Evolutionary conservation across 1,140 invertebrate species (phyloP).

Genomic region (Drosophila azteca): DNA sequence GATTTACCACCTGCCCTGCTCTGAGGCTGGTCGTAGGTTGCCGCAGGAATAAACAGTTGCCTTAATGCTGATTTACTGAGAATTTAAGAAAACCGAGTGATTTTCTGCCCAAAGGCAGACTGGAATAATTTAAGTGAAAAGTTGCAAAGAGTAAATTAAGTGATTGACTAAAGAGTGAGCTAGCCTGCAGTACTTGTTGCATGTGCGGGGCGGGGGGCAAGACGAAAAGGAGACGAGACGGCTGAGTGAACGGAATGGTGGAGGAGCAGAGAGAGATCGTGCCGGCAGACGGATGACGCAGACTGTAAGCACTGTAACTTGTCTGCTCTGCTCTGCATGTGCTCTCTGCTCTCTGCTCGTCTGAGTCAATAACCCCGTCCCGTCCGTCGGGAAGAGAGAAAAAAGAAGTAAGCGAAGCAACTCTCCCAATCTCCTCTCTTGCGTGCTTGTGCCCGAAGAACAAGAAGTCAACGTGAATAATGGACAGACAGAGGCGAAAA

Average conservation of each 20-base stretch:
- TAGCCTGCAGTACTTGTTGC: constrained; percentile 5
- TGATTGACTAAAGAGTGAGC: too few relatives aligned
- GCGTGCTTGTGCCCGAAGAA: not conserved
- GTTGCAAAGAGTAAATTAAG: not conserved
- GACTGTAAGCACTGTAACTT: constrained; percentile 23
- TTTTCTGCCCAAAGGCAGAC: not conserved
- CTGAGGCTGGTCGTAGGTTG: too few relatives aligned
- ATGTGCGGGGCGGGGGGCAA: too few relatives aligned
- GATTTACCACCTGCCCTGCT: too few relatives aligned
- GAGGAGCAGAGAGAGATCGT: not conserved
- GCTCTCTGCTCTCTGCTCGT: constrained; percentile 5
- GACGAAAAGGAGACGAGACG: not conserved
- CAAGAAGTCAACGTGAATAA: constrained; percentile 57
- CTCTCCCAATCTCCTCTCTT: too few relatives aligned
- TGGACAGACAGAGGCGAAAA: constrained; percentile 46
- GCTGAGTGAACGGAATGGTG: not conserved
- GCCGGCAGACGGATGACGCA: constrained; percentile 4
- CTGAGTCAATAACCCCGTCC: constrained; percentile 57
- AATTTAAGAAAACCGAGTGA: too few relatives aligned
- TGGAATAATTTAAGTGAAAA: not conserved
- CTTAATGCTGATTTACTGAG: too few relatives aligned
- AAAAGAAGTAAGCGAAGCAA: constrained; percentile 8
- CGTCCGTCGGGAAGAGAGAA: constrained; percentile 18
- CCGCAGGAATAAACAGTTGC: too few relatives aligned
- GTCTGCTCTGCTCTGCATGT: not conserved